These are phyloP conservation scores for Chaetodon trifascialis DNA, from an alignment of 2,113 vertebrate species.

Conservation along the genomic window DNA sequence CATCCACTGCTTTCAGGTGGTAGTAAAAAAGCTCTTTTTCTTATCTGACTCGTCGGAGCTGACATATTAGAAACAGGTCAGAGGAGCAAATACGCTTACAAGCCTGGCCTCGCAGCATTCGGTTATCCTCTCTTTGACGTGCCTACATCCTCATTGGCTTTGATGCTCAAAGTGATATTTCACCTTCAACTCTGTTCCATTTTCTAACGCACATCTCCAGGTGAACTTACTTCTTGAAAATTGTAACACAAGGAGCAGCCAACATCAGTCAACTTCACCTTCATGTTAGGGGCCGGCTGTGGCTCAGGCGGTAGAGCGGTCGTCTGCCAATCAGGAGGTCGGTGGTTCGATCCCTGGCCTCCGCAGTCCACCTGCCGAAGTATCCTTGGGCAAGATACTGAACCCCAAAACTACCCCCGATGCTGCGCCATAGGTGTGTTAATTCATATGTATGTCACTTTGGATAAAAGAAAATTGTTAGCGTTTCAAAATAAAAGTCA, in stretches of 20 bases:
- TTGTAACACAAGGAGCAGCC: neutral
- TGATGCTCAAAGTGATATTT: conserved; percentile 26
- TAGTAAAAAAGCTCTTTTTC: neutral
- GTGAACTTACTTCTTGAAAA: conserved; percentile 17
- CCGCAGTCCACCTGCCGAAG: too few relatives aligned
- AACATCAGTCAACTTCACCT: neutral
- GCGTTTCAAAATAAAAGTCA: neutral
- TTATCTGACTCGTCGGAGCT: conserved; percentile 19
- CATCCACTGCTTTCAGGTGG: conserved; percentile 20
- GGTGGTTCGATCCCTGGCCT: too few relatives aligned
- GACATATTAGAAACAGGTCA: conserved; percentile 50
- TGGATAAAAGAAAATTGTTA: too few relatives aligned
- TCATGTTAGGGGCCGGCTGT: too few relatives aligned
- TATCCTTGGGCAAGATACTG: too few relatives aligned
- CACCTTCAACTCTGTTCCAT: conserved; percentile 14
- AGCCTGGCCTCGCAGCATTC: neutral
- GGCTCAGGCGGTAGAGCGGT: too few relatives aligned
- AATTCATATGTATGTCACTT: too few relatives aligned
- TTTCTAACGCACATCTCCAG: neutral
- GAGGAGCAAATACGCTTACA: conserved; percentile 6
- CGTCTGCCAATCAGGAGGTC: too few relatives aligned
- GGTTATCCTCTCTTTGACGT: conserved; percentile 37
- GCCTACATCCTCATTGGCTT: conserved; percentile 1
- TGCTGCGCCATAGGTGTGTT: too few relatives aligned
- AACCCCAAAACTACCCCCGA: too few relatives aligned